Evolutionary conservation across 1,140 invertebrate species (phyloP).

Genomic region (Drosophila sechellia): DNA sequence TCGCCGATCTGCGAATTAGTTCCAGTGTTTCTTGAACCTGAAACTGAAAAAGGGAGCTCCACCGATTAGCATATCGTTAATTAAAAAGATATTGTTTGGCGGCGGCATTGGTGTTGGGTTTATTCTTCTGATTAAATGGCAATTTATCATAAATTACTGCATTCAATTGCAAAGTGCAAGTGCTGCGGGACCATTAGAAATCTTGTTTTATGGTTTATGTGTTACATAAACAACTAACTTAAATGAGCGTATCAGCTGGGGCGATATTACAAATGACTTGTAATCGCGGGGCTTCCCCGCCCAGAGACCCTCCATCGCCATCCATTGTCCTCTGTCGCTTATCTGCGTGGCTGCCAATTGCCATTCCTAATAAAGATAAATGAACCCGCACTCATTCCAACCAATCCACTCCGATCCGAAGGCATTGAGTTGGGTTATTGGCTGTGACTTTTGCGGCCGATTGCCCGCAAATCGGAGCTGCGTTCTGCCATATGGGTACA

Average conservation of each 20-base stretch:
- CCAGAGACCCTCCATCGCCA: conserved; percentile 6
- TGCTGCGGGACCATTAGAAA: conserved; percentile 39
- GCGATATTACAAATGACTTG: conserved; percentile 51
- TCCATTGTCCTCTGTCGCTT: conserved; percentile 41
- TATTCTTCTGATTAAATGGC: conserved; percentile 54
- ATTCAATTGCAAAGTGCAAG: conserved; percentile 35
- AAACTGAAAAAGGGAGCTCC: conserved; percentile 23
- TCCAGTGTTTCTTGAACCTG: conserved; percentile 55
- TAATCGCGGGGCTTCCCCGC: conserved; percentile 7
- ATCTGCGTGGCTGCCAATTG: conserved; percentile 71
- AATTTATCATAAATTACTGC: conserved; percentile 62
- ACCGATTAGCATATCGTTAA: conserved; percentile 52
- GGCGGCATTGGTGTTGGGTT: conserved; percentile 28
- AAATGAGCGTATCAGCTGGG: conserved; percentile 41
- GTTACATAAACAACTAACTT: conserved; percentile 72
- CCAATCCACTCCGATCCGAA: conserved; percentile 34
- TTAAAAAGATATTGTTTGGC: conserved; percentile 43
- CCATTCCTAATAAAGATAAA: conserved; percentile 80
- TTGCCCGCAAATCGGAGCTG: conserved; percentile 24
- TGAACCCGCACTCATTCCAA: conserved; percentile 66
- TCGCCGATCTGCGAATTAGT: conserved; percentile 34
- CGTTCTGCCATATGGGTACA: conserved; percentile 46
- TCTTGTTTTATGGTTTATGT: conserved; percentile 51
- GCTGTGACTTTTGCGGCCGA: conserved; percentile 61
- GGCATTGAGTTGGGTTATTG: conserved; percentile 76